Conservation (phyloP, 1,140 invertebrate species). For the Platyscapa corneri region DNA sequence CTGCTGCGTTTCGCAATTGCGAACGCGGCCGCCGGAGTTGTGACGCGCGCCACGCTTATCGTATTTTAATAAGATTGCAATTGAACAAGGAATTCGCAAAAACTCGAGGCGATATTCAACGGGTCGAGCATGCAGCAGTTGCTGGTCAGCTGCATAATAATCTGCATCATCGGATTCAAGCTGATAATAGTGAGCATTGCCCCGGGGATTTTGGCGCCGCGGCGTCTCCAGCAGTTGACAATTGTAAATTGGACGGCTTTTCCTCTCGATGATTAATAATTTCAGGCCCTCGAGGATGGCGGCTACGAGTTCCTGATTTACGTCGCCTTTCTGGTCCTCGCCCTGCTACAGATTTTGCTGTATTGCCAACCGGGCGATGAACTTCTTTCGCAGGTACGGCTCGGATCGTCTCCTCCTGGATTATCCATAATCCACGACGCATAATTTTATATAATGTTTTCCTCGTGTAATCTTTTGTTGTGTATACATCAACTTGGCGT, state of each 20-base stretch:
- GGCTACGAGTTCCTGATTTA: conserved; percentile 35
- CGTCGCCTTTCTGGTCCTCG: conserved; percentile 39
- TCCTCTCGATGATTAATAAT: no score
- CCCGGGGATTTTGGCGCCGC: not conserved
- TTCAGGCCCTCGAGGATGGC: conserved; percentile 39
- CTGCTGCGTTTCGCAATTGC: no score
- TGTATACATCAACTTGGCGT: not conserved
- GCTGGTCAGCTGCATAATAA: conserved; percentile 51
- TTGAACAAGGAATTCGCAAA: conserved; percentile 31
- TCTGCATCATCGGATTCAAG: conserved; percentile 53
- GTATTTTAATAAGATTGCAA: not conserved
- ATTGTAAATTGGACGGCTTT: conserved; percentile 1
- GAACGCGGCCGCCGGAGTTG: no score
- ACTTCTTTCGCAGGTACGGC: conserved; percentile 42
- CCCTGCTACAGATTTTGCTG: conserved; percentile 45
- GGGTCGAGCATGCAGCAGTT: conserved; percentile 45
- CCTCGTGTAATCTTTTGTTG: not conserved
- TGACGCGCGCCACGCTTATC: no score
- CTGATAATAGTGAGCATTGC: conserved; percentile 49
- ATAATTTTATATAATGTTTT: not conserved
- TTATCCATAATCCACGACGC: not conserved
- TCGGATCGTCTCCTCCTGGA: no score
- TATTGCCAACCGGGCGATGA: conserved; percentile 49
- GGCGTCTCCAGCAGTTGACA: no score
- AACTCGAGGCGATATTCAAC: conserved; percentile 32